Base-by-base conservation (phyloP, 2,113 vertebrate genomes). In the Pseudorectes ferrugineus region DNA sequence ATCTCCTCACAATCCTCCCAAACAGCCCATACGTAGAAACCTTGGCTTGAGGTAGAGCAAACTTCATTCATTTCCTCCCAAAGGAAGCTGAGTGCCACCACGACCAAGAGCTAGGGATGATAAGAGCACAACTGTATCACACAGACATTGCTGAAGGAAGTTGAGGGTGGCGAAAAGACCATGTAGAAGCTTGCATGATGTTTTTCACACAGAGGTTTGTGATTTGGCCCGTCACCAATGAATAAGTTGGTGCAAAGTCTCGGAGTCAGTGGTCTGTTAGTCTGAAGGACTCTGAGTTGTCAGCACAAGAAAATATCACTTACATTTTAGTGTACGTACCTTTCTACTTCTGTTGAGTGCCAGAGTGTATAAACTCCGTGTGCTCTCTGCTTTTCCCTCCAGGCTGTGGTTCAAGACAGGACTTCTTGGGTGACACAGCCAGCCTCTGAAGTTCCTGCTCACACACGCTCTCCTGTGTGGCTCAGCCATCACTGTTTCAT, bases 381-480 rank as follows among this genome's bases (percentile, higher is more conserved):
- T 83, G 71, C 8, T 33, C 28, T 67, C 35, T 71, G 31, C 35
- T 67, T 87, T 65, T 79, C 40, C 11, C 4, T 85, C 25, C 1
- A 4, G 35, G 5, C 5, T 73, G 49, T 55, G 65, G 28, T 54
- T 85, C 31, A 72, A 19, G 40, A 46, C 29, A 40, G 15, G 21
- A 46, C 21, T 82, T 59, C 54, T 23, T 18, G 42, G 15, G 14
- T 7, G 10, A 35, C 31, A 29, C 4, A 48, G 65, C 28, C 51
- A 59, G 0, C 17, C 17, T 77, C 43, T 3, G 1, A 36, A 86
- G 16, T 21, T 81, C 42, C 42, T 81, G 33, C 33, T 88, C 5
- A 0, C 1, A 3, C 1, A 1, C 0, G 0, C 31, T 77, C 14
- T 66, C 20, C 31, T n/a, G 18, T 4, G 4, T 3, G 2, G 7